Evolutionary conservation across 2,888 invertebrate species (phyloP).

Genomic region (Trypoxylon attenuatum): DNA sequence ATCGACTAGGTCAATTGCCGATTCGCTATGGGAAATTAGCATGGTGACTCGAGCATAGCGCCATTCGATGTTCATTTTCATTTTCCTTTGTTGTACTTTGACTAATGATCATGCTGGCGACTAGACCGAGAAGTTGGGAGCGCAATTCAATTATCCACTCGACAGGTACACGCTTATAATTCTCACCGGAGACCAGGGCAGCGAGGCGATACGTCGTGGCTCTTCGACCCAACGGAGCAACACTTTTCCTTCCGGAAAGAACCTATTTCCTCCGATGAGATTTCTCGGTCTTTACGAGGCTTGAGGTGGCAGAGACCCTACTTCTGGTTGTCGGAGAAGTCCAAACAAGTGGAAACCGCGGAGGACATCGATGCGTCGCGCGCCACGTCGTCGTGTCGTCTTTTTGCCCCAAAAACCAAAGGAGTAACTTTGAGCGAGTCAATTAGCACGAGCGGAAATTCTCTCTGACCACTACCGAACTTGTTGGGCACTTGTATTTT

Average conservation of each 20-base stretch:
- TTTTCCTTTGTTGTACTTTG: constrained; percentile 9
- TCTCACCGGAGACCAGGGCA: not conserved
- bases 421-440: constrained; percentile 18
- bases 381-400: no score
- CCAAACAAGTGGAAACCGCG: constrained; percentile 4
- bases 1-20: no score
- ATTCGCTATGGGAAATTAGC: no score
- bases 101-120: not conserved
- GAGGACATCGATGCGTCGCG: not conserved
- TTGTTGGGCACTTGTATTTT: constrained; percentile 23
- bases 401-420: no score
- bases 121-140: not conserved
- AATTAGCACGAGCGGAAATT: constrained; percentile 38
- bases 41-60: no score
- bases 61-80: no score
- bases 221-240: not conserved
- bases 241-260: constrained; percentile 15
- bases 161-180: constrained; percentile 14
- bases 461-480: not conserved
- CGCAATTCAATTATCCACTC: constrained; percentile 36
- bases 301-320: no score
- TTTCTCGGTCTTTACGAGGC: constrained; percentile 1
- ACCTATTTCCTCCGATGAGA: constrained; percentile 30
- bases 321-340: no score
- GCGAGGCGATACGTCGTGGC: constrained; percentile 1